Base-by-base conservation (phyloP, 2,888 invertebrate genomes). In the Apodemia zela region DNA sequence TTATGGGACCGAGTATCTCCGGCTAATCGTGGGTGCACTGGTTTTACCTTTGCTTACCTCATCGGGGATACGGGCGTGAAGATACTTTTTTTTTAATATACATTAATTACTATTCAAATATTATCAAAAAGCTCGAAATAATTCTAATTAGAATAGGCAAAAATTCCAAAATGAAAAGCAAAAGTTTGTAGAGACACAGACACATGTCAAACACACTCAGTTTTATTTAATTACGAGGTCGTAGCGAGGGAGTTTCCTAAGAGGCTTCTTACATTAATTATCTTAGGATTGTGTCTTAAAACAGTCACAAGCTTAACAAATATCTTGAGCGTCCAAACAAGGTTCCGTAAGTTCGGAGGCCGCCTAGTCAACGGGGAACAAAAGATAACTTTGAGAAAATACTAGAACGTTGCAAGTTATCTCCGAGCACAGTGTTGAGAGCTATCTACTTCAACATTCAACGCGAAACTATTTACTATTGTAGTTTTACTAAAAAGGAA, bases 261-360 rank as follows among this genome's bases (percentile, higher is more conserved):
- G 81, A 81, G 77, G 78, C 76, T 76, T 76, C 82, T 81, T 84
- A 45, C 84, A 87, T 87, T 87, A 85, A 88, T 87, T 88, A 88
- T 87, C 85, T 85, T 73, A 72, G 74, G 77, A 13, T 45, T 60
- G 42, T 33, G 25, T 79, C 78, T 81, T 79, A 78, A 79, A 81
- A 84, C 84, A 81, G 83, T 84, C 84, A 83, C 81, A 77, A 82
- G 79, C 84, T 86, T 82, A 82, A 83, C 87, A 87, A 87, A 87
- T 86, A 87, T 84, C 82, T 82, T 80, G 80, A 78, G 78, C 80
- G 78, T 76, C 79, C 81, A 79, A 86, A 87, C 84, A 82, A 82
- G 82, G 75, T 82, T 81, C 80, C 82, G 80, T 80, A 83, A 85
- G 82, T 85, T 84, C 69, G 76, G 71, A 80, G 81, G 68, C 79